Percentiles rank a stretch among this genome's conserved stretches.
Evolutionary conservation across 2,797 vertebrate species (phyloP).

Genomic region (Diplodus sargus): DNA sequence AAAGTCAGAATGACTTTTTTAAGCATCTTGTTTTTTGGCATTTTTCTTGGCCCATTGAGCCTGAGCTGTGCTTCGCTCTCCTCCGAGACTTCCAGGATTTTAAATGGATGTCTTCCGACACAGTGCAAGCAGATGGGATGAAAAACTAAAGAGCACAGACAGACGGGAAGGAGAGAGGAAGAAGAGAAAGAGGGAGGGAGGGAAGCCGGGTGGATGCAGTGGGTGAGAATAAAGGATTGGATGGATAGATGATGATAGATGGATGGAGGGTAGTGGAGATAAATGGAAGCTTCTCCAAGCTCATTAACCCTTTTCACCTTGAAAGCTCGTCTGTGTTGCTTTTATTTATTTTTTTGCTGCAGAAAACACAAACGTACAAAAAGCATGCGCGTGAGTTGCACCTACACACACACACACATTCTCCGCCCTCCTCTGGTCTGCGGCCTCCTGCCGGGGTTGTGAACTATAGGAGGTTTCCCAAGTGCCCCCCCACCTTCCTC

Average conservation of each 20-base stretch:
- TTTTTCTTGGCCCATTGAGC: conserved; percentile 65
- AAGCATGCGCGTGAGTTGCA: not conserved
- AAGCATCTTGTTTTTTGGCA: conserved; percentile 53
- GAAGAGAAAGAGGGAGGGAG: not conserved
- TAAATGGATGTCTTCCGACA: conserved; percentile 71
- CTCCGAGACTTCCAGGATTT: conserved; percentile 59
- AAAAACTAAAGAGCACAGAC: conserved; percentile 55
- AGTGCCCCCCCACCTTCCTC: conserved; percentile 52
- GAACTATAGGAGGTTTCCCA: conserved; percentile 65
- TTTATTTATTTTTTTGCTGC: not conserved
- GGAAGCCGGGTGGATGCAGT: not conserved
- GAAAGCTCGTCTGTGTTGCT: conserved; percentile 34
- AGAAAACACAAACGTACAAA: conserved; percentile 26
- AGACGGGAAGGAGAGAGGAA: not conserved
- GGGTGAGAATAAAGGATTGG: conserved; percentile 15
- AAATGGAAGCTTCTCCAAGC: conserved; percentile 41
- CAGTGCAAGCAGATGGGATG: conserved; percentile 66
- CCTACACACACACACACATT: conserved; percentile 13
- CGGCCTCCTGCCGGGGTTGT: conserved; percentile 53
- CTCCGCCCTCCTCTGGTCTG: not conserved
- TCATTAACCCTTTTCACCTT: conserved; percentile 56
- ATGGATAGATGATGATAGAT: conserved; percentile 31
- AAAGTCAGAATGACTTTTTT: conserved; percentile 49
- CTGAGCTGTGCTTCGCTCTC: conserved; percentile 29
- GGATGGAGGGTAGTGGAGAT: conserved; percentile 32